Evolutionary conservation across 1,140 invertebrate genomes (phyloP).

Genomic region (Delia radicum): DNA sequence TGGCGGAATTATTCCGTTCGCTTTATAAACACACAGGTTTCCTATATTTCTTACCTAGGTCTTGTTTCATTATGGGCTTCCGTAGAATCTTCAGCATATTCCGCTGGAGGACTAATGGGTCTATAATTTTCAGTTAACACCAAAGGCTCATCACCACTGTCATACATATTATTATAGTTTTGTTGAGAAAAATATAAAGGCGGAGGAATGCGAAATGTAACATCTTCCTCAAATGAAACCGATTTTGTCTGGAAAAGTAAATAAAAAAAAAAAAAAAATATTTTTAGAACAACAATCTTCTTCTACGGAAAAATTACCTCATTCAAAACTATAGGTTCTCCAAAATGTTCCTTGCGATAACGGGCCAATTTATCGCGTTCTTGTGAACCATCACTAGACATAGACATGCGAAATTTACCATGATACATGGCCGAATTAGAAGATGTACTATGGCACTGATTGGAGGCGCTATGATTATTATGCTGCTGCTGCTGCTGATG

Average conservation of each 20-base stretch:
- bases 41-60: constrained; percentile 46
- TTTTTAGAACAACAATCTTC: not conserved
- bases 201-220: constrained; percentile 47
- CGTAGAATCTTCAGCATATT: constrained; percentile 60
- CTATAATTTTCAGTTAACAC: constrained; percentile 58
- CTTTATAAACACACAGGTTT: no score
- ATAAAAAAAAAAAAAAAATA: not conserved
- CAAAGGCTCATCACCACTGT: constrained; percentile 44
- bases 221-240: constrained; percentile 33
- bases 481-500: no score
- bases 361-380: constrained; percentile 1
- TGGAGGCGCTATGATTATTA: not conserved
- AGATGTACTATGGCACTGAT: not conserved
- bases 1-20: no score
- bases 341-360: constrained; percentile 7
- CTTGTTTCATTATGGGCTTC: constrained; percentile 50
- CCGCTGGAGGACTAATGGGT: constrained; percentile 66
- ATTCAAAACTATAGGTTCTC: not conserved
- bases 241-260: constrained; percentile 16
- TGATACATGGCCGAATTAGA: constrained; percentile 17
- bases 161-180: constrained; percentile 39
- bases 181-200: constrained; percentile 48
- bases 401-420: not conserved
- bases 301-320: not conserved
- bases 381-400: not conserved